Percentiles rank a stretch among this genome's conserved stretches.
Evolutionary conservation across 2,797 vertebrate genomes (phyloP).

Genomic region (Ceryle rudis): DNA sequence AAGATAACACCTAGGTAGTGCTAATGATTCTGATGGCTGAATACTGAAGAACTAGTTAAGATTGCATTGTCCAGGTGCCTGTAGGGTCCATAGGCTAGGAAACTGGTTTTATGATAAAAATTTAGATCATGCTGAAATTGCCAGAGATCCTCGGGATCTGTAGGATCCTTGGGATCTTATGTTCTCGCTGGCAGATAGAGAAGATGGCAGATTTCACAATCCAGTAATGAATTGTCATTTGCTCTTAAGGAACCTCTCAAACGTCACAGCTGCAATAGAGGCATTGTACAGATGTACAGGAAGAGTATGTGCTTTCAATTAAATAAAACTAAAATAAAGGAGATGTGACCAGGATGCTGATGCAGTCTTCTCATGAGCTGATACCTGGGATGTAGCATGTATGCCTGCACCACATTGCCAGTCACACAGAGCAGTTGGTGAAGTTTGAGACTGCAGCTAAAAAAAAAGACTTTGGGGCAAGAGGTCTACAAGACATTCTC

Average conservation of each 20-base stretch:
- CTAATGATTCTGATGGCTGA: background rate
- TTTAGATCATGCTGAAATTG: background rate
- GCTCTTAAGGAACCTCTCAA: background rate
- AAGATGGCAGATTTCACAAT: background rate
- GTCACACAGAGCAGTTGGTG: background rate
- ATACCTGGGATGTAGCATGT: background rate
- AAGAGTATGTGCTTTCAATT: background rate
- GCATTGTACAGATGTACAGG: background rate
- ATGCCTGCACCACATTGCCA: background rate
- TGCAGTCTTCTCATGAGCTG: accelerated
- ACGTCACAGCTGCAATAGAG: background rate
- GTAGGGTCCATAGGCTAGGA: background rate
- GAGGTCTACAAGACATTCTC: background rate
- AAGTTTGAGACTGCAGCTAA: background rate
- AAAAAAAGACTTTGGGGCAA: background rate
- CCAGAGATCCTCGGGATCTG: background rate
- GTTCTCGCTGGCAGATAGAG: background rate
- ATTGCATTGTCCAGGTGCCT: background rate
- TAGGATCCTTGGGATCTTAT: background rate
- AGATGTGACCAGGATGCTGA: background rate
- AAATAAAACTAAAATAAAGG: background rate
- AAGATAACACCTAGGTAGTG: background rate
- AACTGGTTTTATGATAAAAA: background rate
- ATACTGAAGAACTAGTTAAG: background rate
- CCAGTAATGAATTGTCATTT: background rate